Conservation (phyloP, 2,888 invertebrate species). For the Saturnia japonica region DNA sequence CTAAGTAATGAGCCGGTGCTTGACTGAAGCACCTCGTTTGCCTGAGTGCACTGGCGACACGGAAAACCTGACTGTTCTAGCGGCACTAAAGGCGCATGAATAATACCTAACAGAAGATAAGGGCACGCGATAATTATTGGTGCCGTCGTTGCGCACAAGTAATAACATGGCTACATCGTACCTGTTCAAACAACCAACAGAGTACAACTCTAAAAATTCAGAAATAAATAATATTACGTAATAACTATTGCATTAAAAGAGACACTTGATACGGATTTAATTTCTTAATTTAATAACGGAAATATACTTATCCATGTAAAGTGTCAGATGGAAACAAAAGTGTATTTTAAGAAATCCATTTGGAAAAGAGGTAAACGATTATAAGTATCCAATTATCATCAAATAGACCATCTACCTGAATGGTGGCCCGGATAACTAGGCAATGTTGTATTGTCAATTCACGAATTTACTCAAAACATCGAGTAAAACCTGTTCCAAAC, state of each 20-base stretch:
- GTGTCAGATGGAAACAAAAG: neutral
- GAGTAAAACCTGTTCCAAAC: neutral
- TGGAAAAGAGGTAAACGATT: neutral
- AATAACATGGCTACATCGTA: neutral
- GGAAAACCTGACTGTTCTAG: neutral
- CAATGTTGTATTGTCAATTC: neutral
- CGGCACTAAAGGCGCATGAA: neutral
- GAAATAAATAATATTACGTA: neutral
- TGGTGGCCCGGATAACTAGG: neutral
- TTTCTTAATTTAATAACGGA: too few relatives aligned
- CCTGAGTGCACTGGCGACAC: neutral
- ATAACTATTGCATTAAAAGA: neutral
- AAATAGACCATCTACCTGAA: neutral
- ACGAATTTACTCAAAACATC: neutral
- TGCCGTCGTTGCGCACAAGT: neutral
- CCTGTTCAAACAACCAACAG: neutral
- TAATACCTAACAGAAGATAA: slow-evolving; percentile 4
- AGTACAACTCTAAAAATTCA: neutral
- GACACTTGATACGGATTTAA: neutral
- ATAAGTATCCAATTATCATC: neutral
- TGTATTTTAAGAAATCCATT: neutral
- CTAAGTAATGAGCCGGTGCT: neutral
- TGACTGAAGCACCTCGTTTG: neutral
- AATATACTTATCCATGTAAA: neutral
- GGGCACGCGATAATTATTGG: neutral